Evolutionary conservation across 2,113 vertebrate species (phyloP), one percentile per base, ranked within the genome.

Genomic region (Zosterops borbonicus): DNA sequence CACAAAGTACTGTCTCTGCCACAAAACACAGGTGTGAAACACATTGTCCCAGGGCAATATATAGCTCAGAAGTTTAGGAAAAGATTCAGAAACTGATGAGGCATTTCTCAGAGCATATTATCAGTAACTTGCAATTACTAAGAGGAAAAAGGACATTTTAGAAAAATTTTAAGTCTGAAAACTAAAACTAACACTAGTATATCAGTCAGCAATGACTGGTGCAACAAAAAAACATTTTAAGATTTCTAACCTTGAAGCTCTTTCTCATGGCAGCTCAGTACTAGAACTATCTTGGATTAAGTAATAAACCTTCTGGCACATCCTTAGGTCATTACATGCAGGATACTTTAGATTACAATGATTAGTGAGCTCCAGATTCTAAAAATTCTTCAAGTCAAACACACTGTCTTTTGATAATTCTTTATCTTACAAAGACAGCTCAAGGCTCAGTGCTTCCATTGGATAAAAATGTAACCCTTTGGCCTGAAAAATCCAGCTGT

Each of bases 391-490:
- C 46, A 73, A 89, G 63, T 89, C 29, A 83, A 90, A 92, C 52
- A 74, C 12, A 25, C 27, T 71, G 58, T 28, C 60, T 91, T 95
- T 59, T 65, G 59, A 80, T 77, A 95, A 92, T 55, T 85, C 47
- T 76, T 95, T 95, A 94, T 95, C 90, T 94, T 83, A 41, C 41
- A 68, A 77, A 94, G 56, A 60, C 68, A 83, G 85, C 85, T 86
- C 39, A 44, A 90, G 85, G 50, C 69, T 94, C 68, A 71, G 35
- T 75, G 53, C 65, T 90, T 96, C 55, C 25, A 74, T 33, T 86
- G 90, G 79, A 62, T 73, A 63, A 83, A 94, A 92, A 83, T 41
- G 22, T 82, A 89, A 82, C 84, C 87, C 47, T 93, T 46, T 91
- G 75, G 46, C 42, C 68, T 88, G 47, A 82, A 87, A 90, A 76